A percentile compares a stretch with the other conserved stretches of the same genome.
These are phyloP conservation scores for Caranx ignobilis DNA, from an alignment of 2,113 vertebrate species.

Conservation along the genomic window DNA sequence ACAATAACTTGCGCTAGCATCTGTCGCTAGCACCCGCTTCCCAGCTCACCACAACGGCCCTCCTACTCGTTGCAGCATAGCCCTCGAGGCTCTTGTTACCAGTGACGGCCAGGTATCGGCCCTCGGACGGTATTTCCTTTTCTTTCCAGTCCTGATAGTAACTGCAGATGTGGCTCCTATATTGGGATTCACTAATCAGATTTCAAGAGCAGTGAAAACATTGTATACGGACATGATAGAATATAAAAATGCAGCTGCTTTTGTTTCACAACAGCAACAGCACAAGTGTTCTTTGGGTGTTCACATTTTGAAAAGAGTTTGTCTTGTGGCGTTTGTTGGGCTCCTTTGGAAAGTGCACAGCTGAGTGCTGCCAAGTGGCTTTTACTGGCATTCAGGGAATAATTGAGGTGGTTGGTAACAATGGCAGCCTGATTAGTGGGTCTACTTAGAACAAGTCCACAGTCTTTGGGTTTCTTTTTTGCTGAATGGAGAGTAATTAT, in stretches of 20 bases:
- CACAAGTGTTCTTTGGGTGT: constrained; percentile 4
- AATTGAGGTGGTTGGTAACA: constrained; percentile 39
- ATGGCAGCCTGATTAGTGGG: constrained; percentile 47
- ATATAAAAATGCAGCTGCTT: not conserved
- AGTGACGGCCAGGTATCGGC: too few relatives aligned
- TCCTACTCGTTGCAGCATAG: too few relatives aligned
- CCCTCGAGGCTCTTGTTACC: too few relatives aligned
- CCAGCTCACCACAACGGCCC: too few relatives aligned
- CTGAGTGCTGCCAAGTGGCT: constrained; percentile 20
- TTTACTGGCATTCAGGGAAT: constrained; percentile 42
- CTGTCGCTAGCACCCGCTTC: too few relatives aligned
- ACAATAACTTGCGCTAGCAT: too few relatives aligned
- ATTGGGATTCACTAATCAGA: constrained; percentile 4
- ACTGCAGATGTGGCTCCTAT: not conserved
- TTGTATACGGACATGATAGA: constrained; percentile 2
- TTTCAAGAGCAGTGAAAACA: constrained; percentile 25
- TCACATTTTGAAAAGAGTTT: constrained; percentile 1
- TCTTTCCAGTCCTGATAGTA: not conserved
- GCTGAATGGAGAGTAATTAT: constrained; percentile 37
- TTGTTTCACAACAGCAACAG: constrained; percentile 12
- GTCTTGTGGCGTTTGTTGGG: not conserved
- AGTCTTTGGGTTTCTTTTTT: constrained; percentile 12
- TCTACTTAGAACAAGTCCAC: constrained; percentile 6
- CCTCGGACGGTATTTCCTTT: too few relatives aligned
- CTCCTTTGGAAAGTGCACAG: constrained; percentile 23